A percentile compares a stretch with the other conserved stretches of the same genome.
Conservation (phyloP, 2,888 invertebrate species). For the Sesamia inferens region DNA sequence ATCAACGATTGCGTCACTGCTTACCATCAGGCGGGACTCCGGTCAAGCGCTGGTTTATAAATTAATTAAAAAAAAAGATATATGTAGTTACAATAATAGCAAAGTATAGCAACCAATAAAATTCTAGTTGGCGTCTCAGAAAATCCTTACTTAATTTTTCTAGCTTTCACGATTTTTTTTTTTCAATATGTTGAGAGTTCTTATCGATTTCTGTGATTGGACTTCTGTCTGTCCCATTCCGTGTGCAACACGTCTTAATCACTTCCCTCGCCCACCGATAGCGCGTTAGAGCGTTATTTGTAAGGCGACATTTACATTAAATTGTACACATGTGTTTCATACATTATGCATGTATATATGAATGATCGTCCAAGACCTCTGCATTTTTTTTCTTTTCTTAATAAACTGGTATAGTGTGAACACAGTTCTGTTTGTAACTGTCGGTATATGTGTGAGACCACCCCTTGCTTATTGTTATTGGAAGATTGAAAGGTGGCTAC, state of each 20-base stretch:
- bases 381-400: slow-evolving; percentile 2
- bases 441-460: slow-evolving; percentile 24
- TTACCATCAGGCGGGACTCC: too few species aligned
- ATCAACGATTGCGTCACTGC: too few species aligned
- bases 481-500: not conserved
- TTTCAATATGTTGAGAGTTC: too few species aligned
- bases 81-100: not conserved
- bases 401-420: slow-evolving; percentile 22
- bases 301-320: slow-evolving; percentile 54
- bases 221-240: slow-evolving; percentile 13
- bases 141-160: not conserved
- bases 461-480: slow-evolving; percentile 2
- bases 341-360: slow-evolving; percentile 25
- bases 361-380: slow-evolving; percentile 26
- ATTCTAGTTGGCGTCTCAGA: not conserved
- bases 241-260: slow-evolving; percentile 42
- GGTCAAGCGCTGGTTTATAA: too few species aligned
- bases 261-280: slow-evolving; percentile 49
- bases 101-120: not conserved
- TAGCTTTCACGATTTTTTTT: not conserved
- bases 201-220: not conserved
- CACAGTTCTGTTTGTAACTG: slow-evolving; percentile 40
- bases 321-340: slow-evolving; percentile 42
- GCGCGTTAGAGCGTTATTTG: slow-evolving; percentile 55
- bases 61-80: too few species aligned